Conservation (phyloP, 2,888 invertebrate genomes). For the Protonemura montana region DNA sequence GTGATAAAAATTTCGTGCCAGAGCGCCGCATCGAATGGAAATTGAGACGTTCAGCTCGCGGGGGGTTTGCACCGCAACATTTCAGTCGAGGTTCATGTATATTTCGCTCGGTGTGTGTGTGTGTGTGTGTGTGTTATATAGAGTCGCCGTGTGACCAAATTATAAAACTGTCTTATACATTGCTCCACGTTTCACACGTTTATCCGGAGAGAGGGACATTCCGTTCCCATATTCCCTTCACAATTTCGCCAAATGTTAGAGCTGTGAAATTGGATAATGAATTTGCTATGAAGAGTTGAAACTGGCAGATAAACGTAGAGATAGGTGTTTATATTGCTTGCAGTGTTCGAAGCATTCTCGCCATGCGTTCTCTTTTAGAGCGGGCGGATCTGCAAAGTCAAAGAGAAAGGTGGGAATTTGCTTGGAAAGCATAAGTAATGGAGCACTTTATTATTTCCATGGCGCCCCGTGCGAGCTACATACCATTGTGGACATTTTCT, state of each 20-base stretch:
- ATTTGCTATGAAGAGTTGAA: constrained; percentile 37
- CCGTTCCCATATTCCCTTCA: constrained; percentile 35
- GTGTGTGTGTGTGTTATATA: constrained; percentile 21
- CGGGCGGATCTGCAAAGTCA: constrained; percentile 2
- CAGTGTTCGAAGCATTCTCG: constrained; percentile 19
- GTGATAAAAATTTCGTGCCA: constrained; percentile 4
- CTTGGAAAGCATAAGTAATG: constrained; percentile 40
- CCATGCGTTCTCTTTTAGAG: constrained; percentile 16
- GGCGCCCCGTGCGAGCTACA: constrained; percentile 30
- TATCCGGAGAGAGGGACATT: constrained; percentile 4
- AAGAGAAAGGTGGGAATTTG: constrained; percentile 36
- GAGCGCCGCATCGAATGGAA: constrained; percentile 23
- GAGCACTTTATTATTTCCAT: constrained; percentile 40
- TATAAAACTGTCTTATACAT: constrained; percentile 36
- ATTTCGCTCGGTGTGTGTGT: not conserved
- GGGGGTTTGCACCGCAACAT: no score
- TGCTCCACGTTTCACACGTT: constrained; percentile 23
- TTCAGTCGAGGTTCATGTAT: not conserved
- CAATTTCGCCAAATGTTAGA: constrained; percentile 32
- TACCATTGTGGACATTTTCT: constrained; percentile 31
- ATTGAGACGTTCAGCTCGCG: constrained; percentile 19
- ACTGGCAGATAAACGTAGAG: constrained; percentile 34
- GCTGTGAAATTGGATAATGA: constrained; percentile 40
- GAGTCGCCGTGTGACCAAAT: constrained; percentile 36
- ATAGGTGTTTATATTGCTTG: constrained; percentile 23